Evolutionary conservation across 37 sponge, comb jelly and placozoan species (phyloP).

Genomic region (Geodia barretti): DNA sequence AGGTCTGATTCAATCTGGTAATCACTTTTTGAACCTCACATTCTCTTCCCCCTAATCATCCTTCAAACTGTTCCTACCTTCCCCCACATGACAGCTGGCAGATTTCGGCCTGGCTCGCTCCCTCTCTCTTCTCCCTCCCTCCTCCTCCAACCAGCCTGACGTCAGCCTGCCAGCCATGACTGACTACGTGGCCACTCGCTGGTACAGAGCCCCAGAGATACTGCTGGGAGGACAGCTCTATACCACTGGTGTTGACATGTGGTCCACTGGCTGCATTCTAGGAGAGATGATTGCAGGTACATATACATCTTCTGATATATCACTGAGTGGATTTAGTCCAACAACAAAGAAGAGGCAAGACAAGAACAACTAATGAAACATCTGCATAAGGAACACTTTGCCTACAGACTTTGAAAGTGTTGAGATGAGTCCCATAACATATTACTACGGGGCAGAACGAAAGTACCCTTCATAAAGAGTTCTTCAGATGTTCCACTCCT

Average conservation of each 20-base stretch:
- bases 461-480: no score
- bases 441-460: no score
- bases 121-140: slow-evolving; percentile 33
- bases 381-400: no score
- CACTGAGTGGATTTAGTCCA: background rate
- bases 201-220: slow-evolving; percentile 99
- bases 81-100: slow-evolving; percentile 48
- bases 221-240: slow-evolving; percentile 88
- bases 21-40: background rate
- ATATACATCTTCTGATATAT: no score
- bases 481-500: background rate
- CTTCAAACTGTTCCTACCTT: background rate
- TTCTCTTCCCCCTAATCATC: background rate
- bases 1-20: slow-evolving; percentile 49
- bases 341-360: no score
- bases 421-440: no score
- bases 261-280: slow-evolving; percentile 97
- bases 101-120: slow-evolving; percentile 98
- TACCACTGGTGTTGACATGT: slow-evolving; percentile 98
- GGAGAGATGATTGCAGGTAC: slow-evolving; percentile 93
- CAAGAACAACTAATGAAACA: no score
- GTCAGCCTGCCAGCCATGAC: slow-evolving; percentile 87
- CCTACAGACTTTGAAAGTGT: no score
- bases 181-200: slow-evolving; percentile 98
- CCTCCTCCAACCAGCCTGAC: slow-evolving; percentile 61